Percentiles rank a stretch among this genome's conserved stretches.
phyloP scores from a whole-genome alignment of 2,888 invertebrate genomes.

The Diaphora mendica region DNA sequence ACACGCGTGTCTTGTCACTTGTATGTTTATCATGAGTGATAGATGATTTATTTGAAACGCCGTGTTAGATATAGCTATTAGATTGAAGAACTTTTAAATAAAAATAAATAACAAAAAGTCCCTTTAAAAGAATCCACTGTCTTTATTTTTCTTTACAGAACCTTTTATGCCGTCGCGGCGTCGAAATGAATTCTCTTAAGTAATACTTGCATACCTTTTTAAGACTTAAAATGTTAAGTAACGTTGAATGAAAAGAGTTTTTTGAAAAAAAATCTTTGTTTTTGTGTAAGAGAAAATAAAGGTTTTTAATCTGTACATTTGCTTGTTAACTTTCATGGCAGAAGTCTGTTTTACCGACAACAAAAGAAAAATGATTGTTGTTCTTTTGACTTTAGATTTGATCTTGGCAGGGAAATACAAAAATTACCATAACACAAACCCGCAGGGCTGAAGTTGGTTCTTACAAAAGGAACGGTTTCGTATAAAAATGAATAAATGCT shows the following conservation, averaged over 20 bases:
- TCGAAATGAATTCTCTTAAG: slow-evolving; percentile 24
- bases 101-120: not conserved
- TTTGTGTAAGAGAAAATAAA: slow-evolving; percentile 28
- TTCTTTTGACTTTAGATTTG: not conserved
- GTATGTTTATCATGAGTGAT: not conserved
- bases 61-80: not conserved
- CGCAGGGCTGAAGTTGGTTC: not conserved
- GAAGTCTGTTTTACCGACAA: not conserved
- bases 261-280: slow-evolving; percentile 21
- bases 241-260: slow-evolving; percentile 15
- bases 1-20: not conserved
- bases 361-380: slow-evolving; percentile 9
- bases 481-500: too few species aligned
- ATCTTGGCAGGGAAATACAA: slow-evolving; percentile 16
- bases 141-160: slow-evolving; percentile 20
- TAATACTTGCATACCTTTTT: slow-evolving; percentile 23
- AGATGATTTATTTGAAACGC: not conserved
- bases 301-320: slow-evolving; percentile 6
- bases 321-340: slow-evolving; percentile 12
- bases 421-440: slow-evolving; percentile 22
- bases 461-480: too few species aligned
- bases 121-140: not conserved
- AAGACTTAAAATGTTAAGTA: slow-evolving; percentile 4
- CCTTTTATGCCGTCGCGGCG: slow-evolving; percentile 5
- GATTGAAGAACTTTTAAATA: too few species aligned